Evolutionary conservation across 2,113 vertebrate genomes (phyloP).

Genomic region (Alces alces): DNA sequence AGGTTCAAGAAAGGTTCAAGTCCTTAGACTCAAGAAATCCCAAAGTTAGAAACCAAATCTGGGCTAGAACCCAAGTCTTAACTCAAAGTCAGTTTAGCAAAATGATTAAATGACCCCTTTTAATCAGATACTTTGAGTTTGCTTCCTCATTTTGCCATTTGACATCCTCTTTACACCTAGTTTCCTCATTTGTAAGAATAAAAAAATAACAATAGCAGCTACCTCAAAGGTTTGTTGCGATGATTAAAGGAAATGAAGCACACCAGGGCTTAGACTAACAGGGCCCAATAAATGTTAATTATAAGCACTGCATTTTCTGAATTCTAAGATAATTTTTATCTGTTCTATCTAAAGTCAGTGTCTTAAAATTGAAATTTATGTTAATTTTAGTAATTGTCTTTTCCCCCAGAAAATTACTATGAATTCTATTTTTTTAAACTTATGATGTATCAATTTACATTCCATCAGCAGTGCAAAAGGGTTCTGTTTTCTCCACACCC

Average conservation of each 20-base stretch:
- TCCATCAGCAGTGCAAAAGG: background rate
- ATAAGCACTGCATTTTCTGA: background rate
- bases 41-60: background rate
- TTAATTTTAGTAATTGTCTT: background rate
- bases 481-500: background rate
- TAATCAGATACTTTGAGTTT: background rate
- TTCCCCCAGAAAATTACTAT: background rate
- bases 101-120: background rate
- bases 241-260: background rate
- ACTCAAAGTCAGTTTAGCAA: constrained; percentile 12
- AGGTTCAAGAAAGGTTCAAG: background rate
- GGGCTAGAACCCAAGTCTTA: background rate
- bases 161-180: background rate
- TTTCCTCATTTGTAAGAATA: background rate
- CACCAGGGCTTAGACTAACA: background rate
- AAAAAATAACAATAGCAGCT: background rate
- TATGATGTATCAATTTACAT: background rate
- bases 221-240: background rate
- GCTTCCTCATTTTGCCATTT: background rate
- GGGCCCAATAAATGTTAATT: background rate
- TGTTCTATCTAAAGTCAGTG: background rate
- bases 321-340: background rate
- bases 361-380: constrained; percentile 10
- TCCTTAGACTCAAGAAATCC: background rate
- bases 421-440: background rate